Evolutionary conservation across 2,113 vertebrate species (phyloP).

Genomic region (Thryonomys swinderianus): DNA sequence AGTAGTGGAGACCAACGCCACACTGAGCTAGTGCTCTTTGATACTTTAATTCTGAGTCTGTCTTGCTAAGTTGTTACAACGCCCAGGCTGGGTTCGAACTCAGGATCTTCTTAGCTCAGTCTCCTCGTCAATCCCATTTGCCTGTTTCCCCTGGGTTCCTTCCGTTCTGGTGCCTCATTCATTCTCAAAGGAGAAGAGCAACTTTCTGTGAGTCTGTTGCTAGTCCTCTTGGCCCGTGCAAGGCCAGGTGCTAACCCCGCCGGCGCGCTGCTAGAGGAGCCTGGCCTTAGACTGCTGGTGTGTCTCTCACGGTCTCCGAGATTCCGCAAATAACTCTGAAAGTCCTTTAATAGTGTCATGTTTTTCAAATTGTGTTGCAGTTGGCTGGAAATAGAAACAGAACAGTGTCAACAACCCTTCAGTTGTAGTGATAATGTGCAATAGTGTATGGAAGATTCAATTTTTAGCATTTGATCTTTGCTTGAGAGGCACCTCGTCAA

Average conservation of each 20-base stretch:
- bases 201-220: not conserved
- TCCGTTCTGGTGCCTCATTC: not conserved
- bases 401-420: constrained; percentile 60
- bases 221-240: not conserved
- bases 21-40: not conserved
- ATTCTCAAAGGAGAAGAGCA: not conserved
- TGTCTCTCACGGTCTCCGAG: not conserved
- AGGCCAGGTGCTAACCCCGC: not conserved
- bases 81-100: not conserved
- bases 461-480: constrained; percentile 82
- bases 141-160: not conserved
- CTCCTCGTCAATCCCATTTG: not conserved
- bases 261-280: not conserved
- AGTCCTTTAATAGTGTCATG: constrained; percentile 19
- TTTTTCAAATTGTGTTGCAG: constrained; percentile 45
- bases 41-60: not conserved
- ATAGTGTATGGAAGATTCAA: constrained; percentile 21
- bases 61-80: not conserved
- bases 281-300: fast-evolving
- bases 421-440: constrained; percentile 46
- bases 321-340: not conserved
- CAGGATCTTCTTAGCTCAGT: not conserved
- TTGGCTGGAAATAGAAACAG: constrained; percentile 54
- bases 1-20: not conserved
- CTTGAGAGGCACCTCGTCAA: constrained; percentile 77